Evolutionary conservation across 2,888 invertebrate genomes (phyloP), one percentile per base, ranked within the genome.

Genomic region (Mycalesis mineus): DNA sequence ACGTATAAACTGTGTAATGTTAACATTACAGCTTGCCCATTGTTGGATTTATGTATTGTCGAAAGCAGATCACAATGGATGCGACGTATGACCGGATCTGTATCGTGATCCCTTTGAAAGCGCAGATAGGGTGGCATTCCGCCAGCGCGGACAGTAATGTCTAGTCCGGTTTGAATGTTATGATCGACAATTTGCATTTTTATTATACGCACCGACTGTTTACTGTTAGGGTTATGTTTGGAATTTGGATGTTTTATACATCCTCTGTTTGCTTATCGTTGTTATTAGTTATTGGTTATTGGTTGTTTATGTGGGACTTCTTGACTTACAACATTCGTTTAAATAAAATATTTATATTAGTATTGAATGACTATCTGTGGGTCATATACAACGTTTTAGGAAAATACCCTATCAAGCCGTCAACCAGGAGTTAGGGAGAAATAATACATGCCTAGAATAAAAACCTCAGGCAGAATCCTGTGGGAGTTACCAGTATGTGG

Each of bases 171-270:
- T 58, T 56, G 57, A 61, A 63, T 57, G 70, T 77, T 74, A 77
- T 79, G 77, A 80, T 81, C 77, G 74, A 77, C 80, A 15, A 80
- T 84, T 82, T 77, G 72, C 78, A 82, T 84, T 78, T 83, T 77
- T 80, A 82, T 82, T 77, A 73, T 29, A 39, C 13, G 15, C 22
- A 22, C 40, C 15, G 15, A 8, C 41, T 29, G 50, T 54, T 74
- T 71, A 50, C 44, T 65, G 66, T 71, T 66, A 68, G 64, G 70
- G 70, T 68, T 67, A 22, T 42, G 42, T 42, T 42, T 52, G 42
- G 1, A 15, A 47, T 33, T 33, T 11, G 47, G 15, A 17, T 45
- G 58, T 69, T 75, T 73, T 50, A 47, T 50, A 41, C 31, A 45
- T 54, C 47, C 36, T 50, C 68, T 66, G 64, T 65, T 60, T 53